Conservation (phyloP, 2,888 invertebrate genomes). For the Agapostemon virescens region DNA sequence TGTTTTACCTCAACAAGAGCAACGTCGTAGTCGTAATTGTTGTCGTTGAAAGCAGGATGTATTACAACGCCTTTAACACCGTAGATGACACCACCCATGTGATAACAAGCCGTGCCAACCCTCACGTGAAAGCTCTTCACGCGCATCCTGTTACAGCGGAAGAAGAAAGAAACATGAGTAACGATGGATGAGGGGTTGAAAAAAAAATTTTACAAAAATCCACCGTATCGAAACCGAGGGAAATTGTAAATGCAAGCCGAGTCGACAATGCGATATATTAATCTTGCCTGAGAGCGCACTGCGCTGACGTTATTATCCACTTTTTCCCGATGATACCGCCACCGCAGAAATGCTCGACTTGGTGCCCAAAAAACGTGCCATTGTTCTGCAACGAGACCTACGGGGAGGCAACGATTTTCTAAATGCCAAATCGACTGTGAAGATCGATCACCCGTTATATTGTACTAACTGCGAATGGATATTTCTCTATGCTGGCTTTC, state of each 20-base stretch:
- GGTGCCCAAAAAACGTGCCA: conserved; percentile 71
- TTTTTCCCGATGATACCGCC: conserved; percentile 66
- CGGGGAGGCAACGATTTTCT: conserved; percentile 50
- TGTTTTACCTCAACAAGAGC: conserved; percentile 68
- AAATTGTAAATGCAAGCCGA: conserved; percentile 14
- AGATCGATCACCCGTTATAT: conserved; percentile 59
- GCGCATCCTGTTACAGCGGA: conserved; percentile 49
- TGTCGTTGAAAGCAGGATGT: conserved; percentile 66
- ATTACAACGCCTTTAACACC: conserved; percentile 59
- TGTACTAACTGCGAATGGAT: conserved; percentile 72
- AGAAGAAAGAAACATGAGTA: neutral
- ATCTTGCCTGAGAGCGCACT: conserved; percentile 68
- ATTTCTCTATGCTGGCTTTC: conserved; percentile 68
- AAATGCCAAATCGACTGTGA: conserved; percentile 62
- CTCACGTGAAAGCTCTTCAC: conserved; percentile 64
- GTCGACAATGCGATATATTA: conserved; percentile 42
- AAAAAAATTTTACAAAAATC: neutral
- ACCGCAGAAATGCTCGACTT: conserved; percentile 69
- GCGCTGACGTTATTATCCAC: conserved; percentile 73
- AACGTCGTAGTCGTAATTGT: conserved; percentile 68
- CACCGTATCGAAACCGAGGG: neutral
- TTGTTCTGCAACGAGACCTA: conserved; percentile 72
- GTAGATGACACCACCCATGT: conserved; percentile 62
- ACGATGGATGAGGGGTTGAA: neutral
- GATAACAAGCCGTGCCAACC: conserved; percentile 66